These are phyloP conservation scores for Drosophila obscura DNA, from an alignment of 1,140 invertebrate genomes.

Conservation along the genomic window DNA sequence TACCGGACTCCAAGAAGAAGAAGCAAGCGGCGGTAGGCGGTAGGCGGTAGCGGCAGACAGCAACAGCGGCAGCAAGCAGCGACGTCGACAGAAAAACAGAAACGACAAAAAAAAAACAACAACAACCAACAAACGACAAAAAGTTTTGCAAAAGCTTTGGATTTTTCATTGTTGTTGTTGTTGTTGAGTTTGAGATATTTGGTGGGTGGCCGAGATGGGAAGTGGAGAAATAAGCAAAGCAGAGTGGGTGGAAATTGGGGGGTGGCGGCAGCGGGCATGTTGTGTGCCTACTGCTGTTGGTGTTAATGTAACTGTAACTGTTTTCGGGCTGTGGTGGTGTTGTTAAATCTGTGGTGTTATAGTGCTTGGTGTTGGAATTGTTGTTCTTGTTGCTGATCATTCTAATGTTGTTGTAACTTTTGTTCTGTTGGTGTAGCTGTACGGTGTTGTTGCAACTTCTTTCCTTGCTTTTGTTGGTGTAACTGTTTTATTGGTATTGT, in stretches of 20 bases:
- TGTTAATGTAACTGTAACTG: no score
- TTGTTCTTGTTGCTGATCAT: conserved; percentile 9
- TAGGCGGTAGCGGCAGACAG: conserved; percentile 32
- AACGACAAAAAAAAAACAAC: conserved; percentile 14
- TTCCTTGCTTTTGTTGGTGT: no score
- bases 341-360: no score
- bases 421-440: no score
- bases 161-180: conserved; percentile 14
- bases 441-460: conserved; percentile 8
- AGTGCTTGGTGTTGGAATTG: neutral
- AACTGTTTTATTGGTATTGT: no score
- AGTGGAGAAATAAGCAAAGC: neutral
- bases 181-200: conserved; percentile 35
- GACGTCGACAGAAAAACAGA: conserved; percentile 29
- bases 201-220: conserved; percentile 28
- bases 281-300: neutral
- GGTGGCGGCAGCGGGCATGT: neutral
- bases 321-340: no score
- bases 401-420: conserved; percentile 23
- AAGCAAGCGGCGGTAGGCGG: conserved; percentile 40
- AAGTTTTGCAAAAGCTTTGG: conserved; percentile 78
- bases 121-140: conserved; percentile 42
- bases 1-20: conserved; percentile 79
- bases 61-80: conserved; percentile 25
- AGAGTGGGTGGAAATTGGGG: neutral